A percentile compares a stretch with the other conserved stretches of the same genome.
phyloP scores from a whole-genome alignment of 2,888 invertebrate species.

The Proisotoma minuta region DNA sequence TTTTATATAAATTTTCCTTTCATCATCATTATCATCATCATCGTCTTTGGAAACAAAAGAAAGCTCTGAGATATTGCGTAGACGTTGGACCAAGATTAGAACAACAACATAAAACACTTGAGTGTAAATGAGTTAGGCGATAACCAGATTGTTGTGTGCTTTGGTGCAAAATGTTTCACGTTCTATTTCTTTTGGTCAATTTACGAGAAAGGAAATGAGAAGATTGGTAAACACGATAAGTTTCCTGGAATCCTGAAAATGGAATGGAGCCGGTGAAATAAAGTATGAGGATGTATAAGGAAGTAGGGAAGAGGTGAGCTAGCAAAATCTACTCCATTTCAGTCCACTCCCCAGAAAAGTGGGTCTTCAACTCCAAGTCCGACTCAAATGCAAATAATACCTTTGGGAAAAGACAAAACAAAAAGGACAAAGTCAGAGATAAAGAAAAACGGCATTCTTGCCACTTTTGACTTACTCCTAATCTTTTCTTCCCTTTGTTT shows the following conservation, averaged over 20 bases:
- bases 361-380: neutral
- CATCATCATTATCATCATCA: no score
- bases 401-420: slow-evolving; percentile 2
- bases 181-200: slow-evolving; percentile 13
- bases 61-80: no score
- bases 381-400: slow-evolving; percentile 7
- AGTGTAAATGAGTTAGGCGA: slow-evolving; percentile 3
- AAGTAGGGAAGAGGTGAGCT: no score
- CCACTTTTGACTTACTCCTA: slow-evolving; percentile 9
- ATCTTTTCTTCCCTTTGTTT: neutral
- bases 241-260: neutral
- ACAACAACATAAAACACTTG: neutral
- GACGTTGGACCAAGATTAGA: no score
- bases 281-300: neutral
- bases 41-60: no score
- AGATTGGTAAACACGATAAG: slow-evolving; percentile 15
- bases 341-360: no score
- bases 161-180: neutral
- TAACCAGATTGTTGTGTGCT: slow-evolving; percentile 1
- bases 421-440: no score
- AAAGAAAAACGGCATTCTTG: slow-evolving; percentile 4
- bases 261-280: neutral
- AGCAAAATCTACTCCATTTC: no score
- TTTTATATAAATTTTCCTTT: neutral
- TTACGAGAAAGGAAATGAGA: slow-evolving; percentile 14